These are phyloP conservation scores for Scomber japonicus DNA, from an alignment of 2,113 vertebrate genomes.

Conservation along the genomic window DNA sequence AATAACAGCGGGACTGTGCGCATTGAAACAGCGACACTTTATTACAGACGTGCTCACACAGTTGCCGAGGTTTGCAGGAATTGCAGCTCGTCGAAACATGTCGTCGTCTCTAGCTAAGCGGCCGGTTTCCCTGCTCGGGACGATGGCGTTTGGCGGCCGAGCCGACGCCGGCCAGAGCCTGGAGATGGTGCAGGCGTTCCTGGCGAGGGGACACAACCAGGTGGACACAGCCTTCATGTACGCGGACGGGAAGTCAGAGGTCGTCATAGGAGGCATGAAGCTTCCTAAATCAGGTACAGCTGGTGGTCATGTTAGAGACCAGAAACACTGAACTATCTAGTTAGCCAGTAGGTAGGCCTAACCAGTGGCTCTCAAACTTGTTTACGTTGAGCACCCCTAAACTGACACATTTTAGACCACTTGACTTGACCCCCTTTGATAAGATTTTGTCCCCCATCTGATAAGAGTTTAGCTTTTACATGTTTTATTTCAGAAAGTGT, in stretches of 20 bases:
- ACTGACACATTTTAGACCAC: too few species aligned
- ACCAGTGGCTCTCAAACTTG: too few species aligned
- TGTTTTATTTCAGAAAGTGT: too few species aligned
- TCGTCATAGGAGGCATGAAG: slow-evolving; percentile 87
- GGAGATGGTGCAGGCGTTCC: slow-evolving; percentile 85
- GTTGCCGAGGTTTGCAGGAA: not conserved
- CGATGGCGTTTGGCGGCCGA: slow-evolving; percentile 91
- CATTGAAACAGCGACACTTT: not conserved
- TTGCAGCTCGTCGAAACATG: slow-evolving; percentile 68
- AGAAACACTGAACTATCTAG: not conserved
- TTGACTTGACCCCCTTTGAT: too few species aligned
- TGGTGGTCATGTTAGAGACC: not conserved
- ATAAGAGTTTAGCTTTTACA: too few species aligned
- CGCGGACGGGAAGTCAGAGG: slow-evolving; percentile 89
- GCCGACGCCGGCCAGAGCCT: slow-evolving; percentile 83
- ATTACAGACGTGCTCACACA: slow-evolving; percentile 7
- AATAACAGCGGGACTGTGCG: slow-evolving; percentile 13
- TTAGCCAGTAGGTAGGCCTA: too few species aligned
- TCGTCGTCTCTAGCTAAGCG: slow-evolving; percentile 47
- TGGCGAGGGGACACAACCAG: slow-evolving; percentile 83
- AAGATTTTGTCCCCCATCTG: too few species aligned
- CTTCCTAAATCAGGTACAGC: slow-evolving; percentile 80
- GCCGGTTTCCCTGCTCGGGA: slow-evolving; percentile 88
- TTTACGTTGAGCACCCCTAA: too few species aligned
- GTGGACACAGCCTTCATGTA: slow-evolving; percentile 94